Evolutionary conservation across 2,888 invertebrate genomes (phyloP).

Genomic region (Campoplex nolae): DNA sequence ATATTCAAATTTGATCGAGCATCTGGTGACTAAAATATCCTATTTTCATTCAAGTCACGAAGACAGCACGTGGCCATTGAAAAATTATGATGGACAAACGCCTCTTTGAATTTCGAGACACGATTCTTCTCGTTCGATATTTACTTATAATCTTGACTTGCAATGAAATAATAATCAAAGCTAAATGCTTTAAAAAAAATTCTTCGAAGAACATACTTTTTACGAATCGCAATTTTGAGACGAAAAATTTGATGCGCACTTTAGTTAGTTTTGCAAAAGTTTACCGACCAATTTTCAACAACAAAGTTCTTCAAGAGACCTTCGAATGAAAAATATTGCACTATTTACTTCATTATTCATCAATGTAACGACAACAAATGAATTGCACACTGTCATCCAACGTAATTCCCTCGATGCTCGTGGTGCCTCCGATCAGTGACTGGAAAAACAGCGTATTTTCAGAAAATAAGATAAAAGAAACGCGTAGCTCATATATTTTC

Average conservation of each 20-base stretch:
- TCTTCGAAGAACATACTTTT: not conserved
- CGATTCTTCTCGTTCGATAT: not conserved
- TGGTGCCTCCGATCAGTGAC: conserved; percentile 6
- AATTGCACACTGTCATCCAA: not conserved
- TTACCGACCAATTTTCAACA: no score
- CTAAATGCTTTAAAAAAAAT: not conserved
- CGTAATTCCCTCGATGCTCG: not conserved
- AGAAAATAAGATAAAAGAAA: conserved; percentile 4
- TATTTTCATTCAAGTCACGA: not conserved
- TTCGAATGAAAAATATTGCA: not conserved
- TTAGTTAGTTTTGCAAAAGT: not conserved
- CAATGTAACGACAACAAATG: not conserved
- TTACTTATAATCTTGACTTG: no score
- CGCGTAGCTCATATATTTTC: conserved; percentile 3
- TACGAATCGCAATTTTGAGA: not conserved
- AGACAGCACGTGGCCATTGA: not conserved
- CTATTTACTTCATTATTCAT: not conserved
- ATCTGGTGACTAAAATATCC: not conserved
- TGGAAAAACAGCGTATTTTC: conserved; percentile 15
- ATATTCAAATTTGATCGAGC: not conserved
- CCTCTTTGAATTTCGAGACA: not conserved
- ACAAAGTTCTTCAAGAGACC: not conserved
- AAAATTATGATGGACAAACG: not conserved
- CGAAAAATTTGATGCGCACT: not conserved
- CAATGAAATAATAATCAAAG: not conserved